A percentile compares a stretch with the other conserved stretches of the same genome.
Conservation (phyloP, 2,113 vertebrate genomes). For the Lophius piscatorius region DNA sequence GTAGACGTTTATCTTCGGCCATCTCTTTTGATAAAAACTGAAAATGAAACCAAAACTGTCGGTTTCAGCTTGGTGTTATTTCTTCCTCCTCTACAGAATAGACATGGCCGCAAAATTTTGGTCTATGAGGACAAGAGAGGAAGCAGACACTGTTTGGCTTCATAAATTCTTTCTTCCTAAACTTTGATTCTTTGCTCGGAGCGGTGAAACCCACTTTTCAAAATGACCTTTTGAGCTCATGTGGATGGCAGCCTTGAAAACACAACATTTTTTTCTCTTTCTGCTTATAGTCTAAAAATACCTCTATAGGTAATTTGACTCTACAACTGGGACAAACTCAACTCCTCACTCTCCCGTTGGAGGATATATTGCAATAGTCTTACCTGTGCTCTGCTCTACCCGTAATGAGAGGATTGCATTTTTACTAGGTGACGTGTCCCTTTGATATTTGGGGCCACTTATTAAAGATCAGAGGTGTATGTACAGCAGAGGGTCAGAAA, state of each 20-base stretch:
- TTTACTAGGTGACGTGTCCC: background rate
- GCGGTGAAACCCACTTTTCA: conserved; percentile 1
- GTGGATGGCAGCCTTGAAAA: conserved; percentile 5
- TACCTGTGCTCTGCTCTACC: background rate
- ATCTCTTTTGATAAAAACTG: conserved; percentile 16
- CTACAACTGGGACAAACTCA: background rate
- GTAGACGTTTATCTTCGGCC: background rate
- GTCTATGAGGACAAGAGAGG: background rate
- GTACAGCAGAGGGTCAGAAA: background rate
- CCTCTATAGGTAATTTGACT: background rate
- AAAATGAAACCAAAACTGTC: background rate
- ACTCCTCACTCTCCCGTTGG: background rate
- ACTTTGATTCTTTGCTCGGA: background rate
- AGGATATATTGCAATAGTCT: background rate
- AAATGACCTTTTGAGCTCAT: conserved; percentile 22
- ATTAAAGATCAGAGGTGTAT: conserved; percentile 8
- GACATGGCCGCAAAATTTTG: background rate
- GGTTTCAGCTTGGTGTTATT: background rate
- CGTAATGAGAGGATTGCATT: conserved; percentile 5
- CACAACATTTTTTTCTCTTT: conserved; percentile 1
- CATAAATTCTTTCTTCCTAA: conserved; percentile 1
- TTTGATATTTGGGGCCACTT: conserved; percentile 31
- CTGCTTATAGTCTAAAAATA: conserved; percentile 6
- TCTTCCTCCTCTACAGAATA: background rate
- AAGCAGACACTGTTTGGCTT: background rate